Evolutionary conservation across 1,140 invertebrate genomes (phyloP).

Genomic region (Sinonovacula constricta): DNA sequence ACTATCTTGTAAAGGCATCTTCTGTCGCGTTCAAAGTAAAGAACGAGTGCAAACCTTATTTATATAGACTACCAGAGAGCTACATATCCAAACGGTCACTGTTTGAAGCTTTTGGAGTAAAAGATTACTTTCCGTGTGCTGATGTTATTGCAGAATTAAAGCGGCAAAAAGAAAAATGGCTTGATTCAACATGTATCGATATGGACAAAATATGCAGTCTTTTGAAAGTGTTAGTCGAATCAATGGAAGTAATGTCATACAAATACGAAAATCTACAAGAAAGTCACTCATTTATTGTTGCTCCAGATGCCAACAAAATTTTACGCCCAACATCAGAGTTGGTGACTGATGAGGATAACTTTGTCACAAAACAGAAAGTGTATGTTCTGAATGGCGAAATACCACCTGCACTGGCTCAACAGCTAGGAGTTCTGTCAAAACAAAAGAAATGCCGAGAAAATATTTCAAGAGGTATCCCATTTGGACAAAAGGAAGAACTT

Average conservation of each 20-base stretch:
- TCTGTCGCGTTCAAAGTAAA: constrained; percentile 42
- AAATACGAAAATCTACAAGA: background rate
- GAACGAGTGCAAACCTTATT: constrained; percentile 51
- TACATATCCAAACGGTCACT: constrained; percentile 1
- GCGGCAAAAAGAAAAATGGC: background rate
- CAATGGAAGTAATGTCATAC: background rate
- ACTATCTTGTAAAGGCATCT: constrained; percentile 34
- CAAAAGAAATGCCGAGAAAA: constrained; percentile 33
- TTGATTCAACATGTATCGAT: background rate
- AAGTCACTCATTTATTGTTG: constrained; percentile 13
- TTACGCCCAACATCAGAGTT: constrained; percentile 29
- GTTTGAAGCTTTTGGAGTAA: constrained; percentile 55
- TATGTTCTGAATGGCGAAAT: constrained; percentile 55
- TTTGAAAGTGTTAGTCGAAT: background rate
- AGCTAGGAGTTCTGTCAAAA: constrained; percentile 61
- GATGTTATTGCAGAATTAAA: constrained; percentile 26
- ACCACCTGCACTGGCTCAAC: constrained; percentile 6
- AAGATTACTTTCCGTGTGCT: constrained; percentile 24
- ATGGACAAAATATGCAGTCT: background rate
- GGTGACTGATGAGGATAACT: constrained; percentile 56
- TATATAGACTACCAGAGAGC: constrained; percentile 47
- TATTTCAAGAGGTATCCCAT: constrained; percentile 49
- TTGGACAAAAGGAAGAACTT: constrained; percentile 69
- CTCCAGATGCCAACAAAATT: constrained; percentile 49
- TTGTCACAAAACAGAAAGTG: constrained; percentile 31